Percentiles rank a stretch among this genome's conserved stretches.
Evolutionary conservation across 2,797 vertebrate genomes (phyloP).

Genomic region (Holocentrus rufus): DNA sequence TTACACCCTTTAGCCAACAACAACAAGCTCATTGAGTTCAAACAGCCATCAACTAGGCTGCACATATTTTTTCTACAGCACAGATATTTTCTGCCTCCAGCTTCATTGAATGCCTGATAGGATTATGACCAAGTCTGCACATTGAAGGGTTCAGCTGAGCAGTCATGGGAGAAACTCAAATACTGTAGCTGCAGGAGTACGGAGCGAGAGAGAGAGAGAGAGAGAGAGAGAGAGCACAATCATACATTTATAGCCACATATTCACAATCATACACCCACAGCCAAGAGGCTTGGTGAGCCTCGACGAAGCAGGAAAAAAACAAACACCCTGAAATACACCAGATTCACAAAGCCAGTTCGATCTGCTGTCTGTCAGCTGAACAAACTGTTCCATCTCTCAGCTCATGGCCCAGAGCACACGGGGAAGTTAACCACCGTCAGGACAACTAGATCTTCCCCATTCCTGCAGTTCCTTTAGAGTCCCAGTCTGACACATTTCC

Average conservation of each 20-base stretch:
- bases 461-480: neutral
- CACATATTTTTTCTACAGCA: slow-evolving; percentile 28
- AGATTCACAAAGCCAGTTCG: slow-evolving; percentile 5
- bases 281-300: neutral
- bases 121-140: slow-evolving; percentile 64
- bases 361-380: neutral
- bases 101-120: slow-evolving; percentile 64
- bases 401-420: neutral
- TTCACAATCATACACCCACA: slow-evolving; percentile 1
- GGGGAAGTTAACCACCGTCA: slow-evolving; percentile 21
- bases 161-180: slow-evolving; percentile 64
- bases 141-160: slow-evolving; percentile 61
- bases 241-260: neutral
- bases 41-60: slow-evolving; percentile 37
- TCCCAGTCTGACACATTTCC: neutral
- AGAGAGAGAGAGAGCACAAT: no score
- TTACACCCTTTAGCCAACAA: slow-evolving; percentile 7
- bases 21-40: slow-evolving; percentile 35
- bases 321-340: neutral
- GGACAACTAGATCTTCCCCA: neutral
- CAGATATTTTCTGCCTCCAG: slow-evolving; percentile 45
- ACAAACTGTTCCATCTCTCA: slow-evolving; percentile 9
- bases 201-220: no score
- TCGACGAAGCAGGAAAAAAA: slow-evolving; percentile 3
- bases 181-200: slow-evolving; percentile 12